phyloP scores from a whole-genome alignment of 2,888 invertebrate genomes.

The Deroplatys truncata region DNA sequence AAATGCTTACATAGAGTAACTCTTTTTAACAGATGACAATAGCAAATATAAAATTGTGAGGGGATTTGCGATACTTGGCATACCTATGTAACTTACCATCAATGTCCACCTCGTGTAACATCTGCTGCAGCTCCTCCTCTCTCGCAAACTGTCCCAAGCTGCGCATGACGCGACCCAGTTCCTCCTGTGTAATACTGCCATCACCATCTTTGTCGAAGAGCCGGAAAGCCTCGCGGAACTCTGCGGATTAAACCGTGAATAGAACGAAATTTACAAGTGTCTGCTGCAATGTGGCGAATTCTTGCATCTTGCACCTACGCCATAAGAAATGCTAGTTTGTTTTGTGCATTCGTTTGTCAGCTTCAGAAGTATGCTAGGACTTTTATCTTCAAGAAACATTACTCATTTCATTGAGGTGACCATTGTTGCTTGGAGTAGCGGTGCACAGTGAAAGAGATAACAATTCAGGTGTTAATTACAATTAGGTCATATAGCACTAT shows the following conservation, averaged over 20 bases:
- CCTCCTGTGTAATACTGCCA: constrained; percentile 83
- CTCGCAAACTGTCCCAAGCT: constrained; percentile 82
- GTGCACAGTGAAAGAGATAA: too few species aligned
- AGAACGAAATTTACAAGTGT: background rate
- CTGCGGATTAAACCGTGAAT: constrained; percentile 43
- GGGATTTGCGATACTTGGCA: too few species aligned
- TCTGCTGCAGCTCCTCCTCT: constrained; percentile 79
- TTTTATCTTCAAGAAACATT: too few species aligned
- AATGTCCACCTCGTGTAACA: constrained; percentile 78
- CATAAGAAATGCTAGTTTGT: background rate
- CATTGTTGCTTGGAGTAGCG: too few species aligned
- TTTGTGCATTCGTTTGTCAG: background rate
- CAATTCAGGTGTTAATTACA: too few species aligned
- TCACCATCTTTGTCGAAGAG: constrained; percentile 86
- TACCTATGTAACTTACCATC: constrained; percentile 52
- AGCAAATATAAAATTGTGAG: too few species aligned
- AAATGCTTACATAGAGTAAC: too few species aligned
- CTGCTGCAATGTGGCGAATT: background rate
- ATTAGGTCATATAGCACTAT: too few species aligned
- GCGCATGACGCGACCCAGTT: constrained; percentile 79
- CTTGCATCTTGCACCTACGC: background rate
- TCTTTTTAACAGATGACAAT: too few species aligned
- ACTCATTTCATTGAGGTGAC: too few species aligned
- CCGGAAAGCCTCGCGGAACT: constrained; percentile 81
- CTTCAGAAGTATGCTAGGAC: background rate